Base-by-base conservation (phyloP, 2,113 vertebrate genomes). In the Pungitius pungitius region DNA sequence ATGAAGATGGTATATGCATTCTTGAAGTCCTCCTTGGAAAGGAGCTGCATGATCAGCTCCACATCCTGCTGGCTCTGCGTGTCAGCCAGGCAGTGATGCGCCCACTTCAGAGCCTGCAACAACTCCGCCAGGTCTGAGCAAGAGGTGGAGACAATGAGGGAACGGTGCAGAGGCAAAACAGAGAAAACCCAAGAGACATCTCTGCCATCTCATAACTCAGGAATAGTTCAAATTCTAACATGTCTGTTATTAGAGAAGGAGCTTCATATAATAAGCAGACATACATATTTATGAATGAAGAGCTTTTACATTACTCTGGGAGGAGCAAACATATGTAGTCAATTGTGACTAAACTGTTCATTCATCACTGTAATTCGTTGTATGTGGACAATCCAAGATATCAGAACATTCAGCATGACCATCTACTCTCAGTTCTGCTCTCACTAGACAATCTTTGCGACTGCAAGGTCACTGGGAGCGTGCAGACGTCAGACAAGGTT, bases 11-110 rank as follows among this genome's bases (percentile, higher is more conserved):
- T 93, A 91, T 97, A 97, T 1, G 96, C 96, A 85, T 93, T 96
- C 91, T 93, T 95, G 90, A 99, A 99, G 89, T 98, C 96, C 17
- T 88, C 93, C 75, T 94, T 95, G 64, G 95, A 92, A 51, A 98
- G 92, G 64, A 99, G 94, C 83, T 96, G 95, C 88, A 94, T 91
- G 71, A 98, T 92, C 78, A 97, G 89, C 73, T 93, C 90, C 78
- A 96, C 91, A 82, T 99, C 97, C 78, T 96, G 94, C 92, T 97
- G 96, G 92, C 96, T 98, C 93, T 98, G 97, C 75, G 93, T 87
- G 87, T 98, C 97, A 71, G 88, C 83, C 91, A 99, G 91, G 72
- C 94, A 73, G 35, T 94, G 92, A 69, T 96, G 95, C 69, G 95
- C 94, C 77, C 94, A 94, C 86, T 94, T 95, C 89, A 99, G 93